Conservation (phyloP, 2,888 invertebrate species). For the Cheilosia pagana region DNA sequence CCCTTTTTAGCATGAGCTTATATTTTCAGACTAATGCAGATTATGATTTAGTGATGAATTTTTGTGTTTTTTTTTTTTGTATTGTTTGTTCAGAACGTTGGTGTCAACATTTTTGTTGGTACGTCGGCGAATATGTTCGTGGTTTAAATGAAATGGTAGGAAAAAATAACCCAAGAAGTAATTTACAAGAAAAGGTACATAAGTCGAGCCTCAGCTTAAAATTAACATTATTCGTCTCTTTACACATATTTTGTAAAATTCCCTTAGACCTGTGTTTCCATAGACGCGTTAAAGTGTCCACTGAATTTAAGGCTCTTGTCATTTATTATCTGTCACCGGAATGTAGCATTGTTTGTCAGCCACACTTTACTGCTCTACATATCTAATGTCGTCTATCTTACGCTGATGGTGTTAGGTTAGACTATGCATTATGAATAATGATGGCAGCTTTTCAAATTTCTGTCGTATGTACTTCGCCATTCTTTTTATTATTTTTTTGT, state of each 20-base stretch:
- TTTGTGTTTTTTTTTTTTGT: neutral
- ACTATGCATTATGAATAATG: conserved; percentile 63
- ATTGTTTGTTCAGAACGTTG: conserved; percentile 1
- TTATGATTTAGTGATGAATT: conserved; percentile 9
- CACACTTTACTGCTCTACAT: conserved; percentile 36
- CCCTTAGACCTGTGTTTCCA: no score
- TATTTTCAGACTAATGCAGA: conserved; percentile 12
- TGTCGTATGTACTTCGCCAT: conserved; percentile 29
- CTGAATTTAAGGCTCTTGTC: neutral
- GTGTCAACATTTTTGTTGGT: neutral
- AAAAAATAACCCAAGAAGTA: neutral
- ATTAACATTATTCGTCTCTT: no score
- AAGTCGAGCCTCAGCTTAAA: no score
- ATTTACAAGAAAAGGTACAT: no score
- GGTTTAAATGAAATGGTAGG: neutral
- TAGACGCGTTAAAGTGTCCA: neutral
- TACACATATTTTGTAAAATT: no score
- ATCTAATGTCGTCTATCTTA: conserved; percentile 30
- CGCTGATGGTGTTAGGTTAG: conserved; percentile 44
- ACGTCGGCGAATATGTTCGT: neutral
- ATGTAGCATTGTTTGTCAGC: conserved; percentile 49
- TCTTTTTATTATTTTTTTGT: neutral
- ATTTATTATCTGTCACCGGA: conserved; percentile 7
- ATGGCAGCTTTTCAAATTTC: conserved; percentile 55
- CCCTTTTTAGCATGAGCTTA: neutral